Base-by-base conservation (phyloP, 2,888 invertebrate genomes). In the Holacanthella duospinosa region DNA sequence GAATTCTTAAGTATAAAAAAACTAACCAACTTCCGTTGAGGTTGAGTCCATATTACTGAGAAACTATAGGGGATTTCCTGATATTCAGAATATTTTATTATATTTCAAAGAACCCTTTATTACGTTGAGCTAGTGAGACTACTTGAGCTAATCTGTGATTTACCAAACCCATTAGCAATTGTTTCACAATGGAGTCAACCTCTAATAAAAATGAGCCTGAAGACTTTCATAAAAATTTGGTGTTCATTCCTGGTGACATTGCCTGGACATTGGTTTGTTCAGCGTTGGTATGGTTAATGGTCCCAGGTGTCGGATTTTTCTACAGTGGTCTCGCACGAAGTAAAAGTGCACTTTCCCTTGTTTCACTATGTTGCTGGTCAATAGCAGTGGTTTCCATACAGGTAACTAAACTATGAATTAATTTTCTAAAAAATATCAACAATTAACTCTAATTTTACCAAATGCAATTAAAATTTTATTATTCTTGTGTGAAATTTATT, bases 301-400 rank as follows among this genome's bases (percentile, higher is more conserved):
- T 68, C 29, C 68, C 68, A 1, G 71, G 70, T 2, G 61, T 71
- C 3, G 71, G 71, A 16, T 71, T 66, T 29, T 71, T 71, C 60
- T 71, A 71, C 59, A 64, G 64, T 28, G 71, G 71, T 26, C 64
- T 71, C 67, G 62, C 68, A 1, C 55, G 68, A n/a, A 66, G 64
- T 26, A 61, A 60, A 59, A 68, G 60, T 63, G 67, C 71, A 0
- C 62, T 71, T 2, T 66, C 68, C 9, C 44, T 71, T 6, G 62
- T 71, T 3, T 65, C 64, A 25, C 57, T 70, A 4, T 68, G 70
- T 29, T 65, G 64, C 24, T 67, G 66, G 64, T 68, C 68, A 2
- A 66, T 71, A 21, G 71, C 70, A 24, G 68, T 71, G 2, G 71
- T 71, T 1, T 70, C 71, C 1, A 60, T 71, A 59, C 71, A 71